Base-by-base conservation (phyloP, 2,888 invertebrate genomes). In the Ophion obscuratus region DNA sequence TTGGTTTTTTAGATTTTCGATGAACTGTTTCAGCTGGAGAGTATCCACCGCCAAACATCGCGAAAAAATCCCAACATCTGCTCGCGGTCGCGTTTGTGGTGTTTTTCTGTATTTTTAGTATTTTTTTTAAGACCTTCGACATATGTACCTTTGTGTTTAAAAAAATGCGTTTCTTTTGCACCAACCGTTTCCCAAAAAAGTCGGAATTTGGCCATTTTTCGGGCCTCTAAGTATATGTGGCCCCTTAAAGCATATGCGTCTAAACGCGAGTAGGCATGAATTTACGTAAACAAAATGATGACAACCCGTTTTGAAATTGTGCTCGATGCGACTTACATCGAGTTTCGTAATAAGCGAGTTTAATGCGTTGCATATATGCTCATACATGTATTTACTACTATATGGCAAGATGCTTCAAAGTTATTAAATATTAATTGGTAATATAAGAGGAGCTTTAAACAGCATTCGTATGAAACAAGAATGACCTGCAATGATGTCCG, bases 231-330 rank as follows among this genome's bases (percentile, higher is more conserved):
- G 31, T 31, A 17, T 44, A 40, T 59, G 57, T 73, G 17, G 36
- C 40, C 10, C 14, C 20, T 44, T 74, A 24, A 74, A 74, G 61
- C 27, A 40, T 53, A 31, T n/a, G 24, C 24, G 31, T 68, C 27
- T 44, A 9, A 3, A 68, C 24, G 44, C 78, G 61, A 78, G 78
- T 68, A 68, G 70, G 40, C 24, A 68, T 68, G 40, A n/a, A 78
- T 61, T 77, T 40, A 77, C 73, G 31, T 67, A 53, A 71, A 59
- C 73, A 85, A 81, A 78, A 77, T 85, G 47, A 74, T 85, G 73
- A 78, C 81, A 85, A 81, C 84, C 53, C 31, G 74, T 85, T 85
- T 81, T 68, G 62, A 81, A 81, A 85, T 77, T 61, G 68, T 77
- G 62, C 44, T 78, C 70, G 61, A 70, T 68, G 53, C 17, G 59